phyloP scores from a whole-genome alignment of 2,113 vertebrate genomes.

The Lipotes vexillifer region DNA sequence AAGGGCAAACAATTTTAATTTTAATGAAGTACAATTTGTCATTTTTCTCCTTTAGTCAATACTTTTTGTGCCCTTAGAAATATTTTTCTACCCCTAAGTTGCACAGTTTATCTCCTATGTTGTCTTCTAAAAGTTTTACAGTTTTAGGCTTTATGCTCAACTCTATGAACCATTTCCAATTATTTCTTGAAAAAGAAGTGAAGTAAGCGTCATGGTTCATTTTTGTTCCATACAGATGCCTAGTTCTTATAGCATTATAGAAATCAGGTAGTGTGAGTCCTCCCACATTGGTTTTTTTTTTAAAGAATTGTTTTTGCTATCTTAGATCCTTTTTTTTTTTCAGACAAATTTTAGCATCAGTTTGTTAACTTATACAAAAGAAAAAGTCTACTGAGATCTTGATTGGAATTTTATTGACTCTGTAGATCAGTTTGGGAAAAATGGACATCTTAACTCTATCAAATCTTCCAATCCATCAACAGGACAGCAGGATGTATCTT shows the following conservation, averaged over 20 bases:
- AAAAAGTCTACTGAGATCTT: background rate
- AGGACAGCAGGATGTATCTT: background rate
- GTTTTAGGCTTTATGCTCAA: background rate
- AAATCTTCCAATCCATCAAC: background rate
- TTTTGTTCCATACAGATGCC: background rate
- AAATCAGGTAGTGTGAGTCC: background rate
- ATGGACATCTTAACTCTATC: background rate
- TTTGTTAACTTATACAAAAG: background rate
- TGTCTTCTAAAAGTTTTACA: background rate
- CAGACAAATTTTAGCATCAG: background rate
- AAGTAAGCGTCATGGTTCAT: background rate
- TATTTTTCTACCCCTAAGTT: background rate
- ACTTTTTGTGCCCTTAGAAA: background rate
- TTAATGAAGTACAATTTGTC: background rate
- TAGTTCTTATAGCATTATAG: background rate
- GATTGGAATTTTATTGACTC: background rate
- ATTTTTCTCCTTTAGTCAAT: background rate
- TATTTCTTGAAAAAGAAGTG: background rate
- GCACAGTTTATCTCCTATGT: background rate
- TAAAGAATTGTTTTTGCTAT: background rate
- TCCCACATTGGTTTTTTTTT: background rate
- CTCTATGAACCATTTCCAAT: background rate
- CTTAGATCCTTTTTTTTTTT: background rate
- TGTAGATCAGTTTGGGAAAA: background rate
- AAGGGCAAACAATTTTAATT: background rate